These are phyloP conservation scores for Siniperca knerii DNA, from an alignment of 2,113 vertebrate genomes.

Conservation along the genomic window DNA sequence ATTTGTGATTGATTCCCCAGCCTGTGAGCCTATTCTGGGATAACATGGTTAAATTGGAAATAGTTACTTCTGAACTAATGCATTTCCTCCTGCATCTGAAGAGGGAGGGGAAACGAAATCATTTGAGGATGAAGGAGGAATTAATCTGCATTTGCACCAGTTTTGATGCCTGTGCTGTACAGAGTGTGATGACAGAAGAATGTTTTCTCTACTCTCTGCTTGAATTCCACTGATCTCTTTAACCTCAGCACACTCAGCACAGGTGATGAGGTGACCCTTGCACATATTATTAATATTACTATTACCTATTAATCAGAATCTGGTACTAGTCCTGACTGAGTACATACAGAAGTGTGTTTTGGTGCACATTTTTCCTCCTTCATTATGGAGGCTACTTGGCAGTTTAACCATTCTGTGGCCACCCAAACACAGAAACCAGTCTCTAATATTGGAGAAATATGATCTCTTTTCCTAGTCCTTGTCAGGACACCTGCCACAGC, in stretches of 20 bases:
- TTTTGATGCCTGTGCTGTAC: conserved; percentile 12
- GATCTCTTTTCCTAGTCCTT: too few species aligned
- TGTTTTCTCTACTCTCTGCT: neutral
- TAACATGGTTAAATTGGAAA: conserved; percentile 38
- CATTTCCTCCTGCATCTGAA: conserved; percentile 40
- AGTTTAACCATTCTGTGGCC: neutral
- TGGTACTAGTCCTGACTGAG: neutral
- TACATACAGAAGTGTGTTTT: neutral
- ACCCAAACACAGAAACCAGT: neutral
- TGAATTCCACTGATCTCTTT: neutral
- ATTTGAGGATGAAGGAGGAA: conserved; percentile 41
- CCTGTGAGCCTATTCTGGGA: conserved; percentile 17
- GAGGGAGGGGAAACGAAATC: conserved; percentile 7
- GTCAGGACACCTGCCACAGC: too few species aligned
- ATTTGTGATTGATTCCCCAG: conserved; percentile 39
- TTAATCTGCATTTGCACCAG: conserved; percentile 26
- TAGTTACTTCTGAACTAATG: conserved; percentile 23
- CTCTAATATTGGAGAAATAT: too few species aligned
- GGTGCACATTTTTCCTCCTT: too few species aligned
- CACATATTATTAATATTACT: neutral
- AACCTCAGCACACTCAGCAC: neutral
- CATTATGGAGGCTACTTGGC: neutral
- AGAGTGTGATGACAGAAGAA: neutral
- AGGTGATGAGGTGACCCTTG: neutral
- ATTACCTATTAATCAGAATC: neutral